Evolutionary conservation across 2,888 invertebrate genomes (phyloP), one percentile per base, ranked within the genome.

Genomic region (Epiblema foenella): DNA sequence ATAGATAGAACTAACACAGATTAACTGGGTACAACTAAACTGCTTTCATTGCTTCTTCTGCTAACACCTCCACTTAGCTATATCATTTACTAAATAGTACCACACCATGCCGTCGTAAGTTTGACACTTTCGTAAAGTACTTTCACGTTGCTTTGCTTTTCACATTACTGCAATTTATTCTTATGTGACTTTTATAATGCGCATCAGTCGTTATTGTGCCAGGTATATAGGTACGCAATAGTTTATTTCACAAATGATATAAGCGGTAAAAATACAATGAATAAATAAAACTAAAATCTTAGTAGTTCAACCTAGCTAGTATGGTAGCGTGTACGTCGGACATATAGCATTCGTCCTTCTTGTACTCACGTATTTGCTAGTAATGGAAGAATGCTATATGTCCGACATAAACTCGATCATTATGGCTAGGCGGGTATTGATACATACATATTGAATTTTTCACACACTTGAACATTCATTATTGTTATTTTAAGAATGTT

Each of bases 11-110:
- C 17, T 42, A 24, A 69, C 49, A 49, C 18, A 15, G 12, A 33
- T 68, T 58, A 64, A 24, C 58, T 60, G n/a, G 67, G 56, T 57
- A 49, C 15, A 59, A 49, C 18, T 49, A 29, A 42, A 57, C 12
- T 15, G 67, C 71, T 60, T 71, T 67, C 71, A 71, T 71, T 62
- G 71, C 71, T 71, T 71, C 10, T 66, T 70, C 46, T 54, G 66
- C 60, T 70, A 37, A 64, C 49, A 60, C 15, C 20, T 42, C 18
- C 56, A 63, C 17, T 65, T 62, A 65, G 42, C 33, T 51, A 64
- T 29, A 39, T 54, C 20, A 12, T 29, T n/a, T 42, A 52, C 17
- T 42, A 42, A 18, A n/a, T 65, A 42, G 58, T 29, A 51, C 42
- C 56, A 51, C 24, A 39, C n/a, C 11, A 52, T 60, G 59, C 51